Evolutionary conservation across 2,888 invertebrate species (phyloP), one percentile per base, ranked within the genome.

Genomic region (Diadegma fenestrale): DNA sequence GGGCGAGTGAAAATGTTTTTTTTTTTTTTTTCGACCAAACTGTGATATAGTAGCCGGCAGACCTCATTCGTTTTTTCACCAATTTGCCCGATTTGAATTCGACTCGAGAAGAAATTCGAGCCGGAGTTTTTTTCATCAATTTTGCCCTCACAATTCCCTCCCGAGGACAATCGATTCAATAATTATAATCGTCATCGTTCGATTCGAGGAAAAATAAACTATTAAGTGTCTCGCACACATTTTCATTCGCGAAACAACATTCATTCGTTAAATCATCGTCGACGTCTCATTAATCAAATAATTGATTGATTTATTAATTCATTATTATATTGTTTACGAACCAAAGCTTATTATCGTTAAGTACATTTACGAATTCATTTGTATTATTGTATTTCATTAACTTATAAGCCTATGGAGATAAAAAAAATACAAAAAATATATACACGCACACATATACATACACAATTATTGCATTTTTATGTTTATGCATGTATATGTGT

Each of bases 301-400:
- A 51, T 51, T 19, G 19, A 19, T 51, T 22, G 1, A 58, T 58
- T 92, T 93, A 91, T 92, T 45, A 68, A 58, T 58, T 92, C 93
- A 91, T 92, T 45, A 68, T 68, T 45, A 68, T 68, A 92, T 93
- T 92, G 91, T 93, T 93, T 93, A 92, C 92, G 92, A 93, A 94
- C 94, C 93, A 94, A 94, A 93, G 94, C 93, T 93, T 93, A 92
- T 91, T 91, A 91, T 90, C 89, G 92, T 92, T 92, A 92, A 92
- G 92, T 93, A 92, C 92, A 75, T 92, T 93, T 92, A 92, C 91
- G 86, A 89, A 91, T 93, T 93, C 91, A 90, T 93, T 93, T 93
- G 90, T 93, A 93, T 92, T 91, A 93, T 93, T 92, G 91, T 91
- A 91, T 91, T 85, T 91, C 89, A 92, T 91, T 92, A 91, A 91